Evolutionary conservation across 2,113 vertebrate species (phyloP).

Genomic region (Dicaeum eximium): DNA sequence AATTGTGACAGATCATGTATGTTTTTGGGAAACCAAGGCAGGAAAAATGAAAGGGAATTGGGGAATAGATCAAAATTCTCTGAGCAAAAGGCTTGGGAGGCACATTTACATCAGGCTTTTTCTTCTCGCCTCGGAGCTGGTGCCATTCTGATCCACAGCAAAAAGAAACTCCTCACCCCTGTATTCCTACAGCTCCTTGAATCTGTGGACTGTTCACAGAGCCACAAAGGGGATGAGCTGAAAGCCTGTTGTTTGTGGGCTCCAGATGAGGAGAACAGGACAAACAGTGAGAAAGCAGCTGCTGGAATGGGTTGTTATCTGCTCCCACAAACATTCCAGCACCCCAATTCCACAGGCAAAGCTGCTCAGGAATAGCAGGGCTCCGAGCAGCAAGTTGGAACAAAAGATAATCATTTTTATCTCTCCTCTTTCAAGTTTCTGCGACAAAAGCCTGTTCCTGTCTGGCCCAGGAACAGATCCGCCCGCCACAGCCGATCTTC

Average conservation of each 20-base stretch:
- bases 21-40: background rate
- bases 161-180: background rate
- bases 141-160: background rate
- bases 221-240: background rate
- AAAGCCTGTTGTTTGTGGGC: background rate
- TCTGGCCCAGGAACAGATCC: constrained; percentile 10
- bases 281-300: background rate
- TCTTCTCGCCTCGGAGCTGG: fast-evolving
- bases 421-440: constrained; percentile 9
- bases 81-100: background rate
- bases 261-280: background rate
- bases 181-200: background rate
- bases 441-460: background rate
- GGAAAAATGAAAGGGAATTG: background rate
- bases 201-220: fast-evolving
- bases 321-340: background rate
- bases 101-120: background rate
- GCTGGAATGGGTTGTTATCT: background rate
- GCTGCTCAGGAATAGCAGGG: background rate
- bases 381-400: background rate
- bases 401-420: background rate
- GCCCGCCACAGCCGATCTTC: background rate
- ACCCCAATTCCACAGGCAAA: background rate
- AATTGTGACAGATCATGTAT: constrained; percentile 9
- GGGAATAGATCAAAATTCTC: background rate